Percentiles rank a stretch among this genome's conserved stretches.
Conservation (phyloP, 2,888 invertebrate genomes). For the Lepidonotus clava region DNA sequence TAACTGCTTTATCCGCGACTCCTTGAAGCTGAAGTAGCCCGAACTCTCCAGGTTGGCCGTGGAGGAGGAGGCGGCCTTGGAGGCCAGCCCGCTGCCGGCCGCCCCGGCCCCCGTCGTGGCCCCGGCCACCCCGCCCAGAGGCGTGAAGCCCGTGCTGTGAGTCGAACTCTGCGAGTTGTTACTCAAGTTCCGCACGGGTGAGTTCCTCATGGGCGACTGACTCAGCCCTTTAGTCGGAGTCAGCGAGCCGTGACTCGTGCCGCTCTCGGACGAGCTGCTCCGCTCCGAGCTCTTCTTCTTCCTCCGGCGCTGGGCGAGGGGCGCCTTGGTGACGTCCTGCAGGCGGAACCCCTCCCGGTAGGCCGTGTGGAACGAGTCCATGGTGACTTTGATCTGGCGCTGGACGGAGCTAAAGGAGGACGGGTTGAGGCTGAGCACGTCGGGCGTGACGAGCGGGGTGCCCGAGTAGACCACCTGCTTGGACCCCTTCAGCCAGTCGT, state of each 20-base stretch:
- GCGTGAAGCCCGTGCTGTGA: constrained; percentile 74
- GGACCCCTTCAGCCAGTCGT: constrained; percentile 84
- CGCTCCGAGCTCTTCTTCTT: constrained; percentile 82
- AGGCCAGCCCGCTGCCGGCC: constrained; percentile 54
- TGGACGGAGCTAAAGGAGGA: constrained; percentile 81
- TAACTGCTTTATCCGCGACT: constrained; percentile 60
- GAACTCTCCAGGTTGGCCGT: constrained; percentile 67
- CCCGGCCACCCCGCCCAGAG: constrained; percentile 56
- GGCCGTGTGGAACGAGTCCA: constrained; percentile 86
- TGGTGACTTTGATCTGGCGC: constrained; percentile 84
- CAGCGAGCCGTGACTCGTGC: constrained; percentile 69
- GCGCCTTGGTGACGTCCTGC: constrained; percentile 87
- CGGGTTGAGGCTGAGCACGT: constrained; percentile 82
- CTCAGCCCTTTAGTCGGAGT: constrained; percentile 59
- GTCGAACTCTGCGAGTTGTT: constrained; percentile 64
- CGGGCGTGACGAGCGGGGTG: constrained; percentile 85
- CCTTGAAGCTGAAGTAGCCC: constrained; percentile 61
- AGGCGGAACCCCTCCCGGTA: constrained; percentile 87
- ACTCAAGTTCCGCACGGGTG: constrained; percentile 66
- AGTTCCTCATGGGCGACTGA: constrained; percentile 67
- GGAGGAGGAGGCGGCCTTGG: constrained; percentile 58
- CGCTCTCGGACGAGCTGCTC: constrained; percentile 74
- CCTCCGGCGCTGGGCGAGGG: constrained; percentile 86
- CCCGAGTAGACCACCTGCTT: constrained; percentile 66
- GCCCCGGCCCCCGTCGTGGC: background rate